These are phyloP conservation scores for Sitodiplosis mosellana DNA, from an alignment of 1,140 invertebrate genomes.

Conservation along the genomic window DNA sequence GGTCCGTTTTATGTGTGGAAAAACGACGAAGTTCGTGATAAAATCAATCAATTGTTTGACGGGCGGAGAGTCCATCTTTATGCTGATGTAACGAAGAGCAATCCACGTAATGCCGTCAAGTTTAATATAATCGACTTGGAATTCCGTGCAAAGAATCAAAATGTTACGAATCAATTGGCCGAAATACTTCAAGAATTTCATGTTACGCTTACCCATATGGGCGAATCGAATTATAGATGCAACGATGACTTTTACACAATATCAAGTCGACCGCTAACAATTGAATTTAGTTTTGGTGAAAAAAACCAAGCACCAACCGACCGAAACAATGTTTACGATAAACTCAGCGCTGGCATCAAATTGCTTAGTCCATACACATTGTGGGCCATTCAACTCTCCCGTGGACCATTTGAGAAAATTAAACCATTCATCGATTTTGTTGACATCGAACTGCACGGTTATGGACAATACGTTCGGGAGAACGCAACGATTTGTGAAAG, in stretches of 20 bases:
- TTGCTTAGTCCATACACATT: background rate
- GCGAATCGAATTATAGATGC: background rate
- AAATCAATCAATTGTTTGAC: background rate
- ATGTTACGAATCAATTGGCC: background rate
- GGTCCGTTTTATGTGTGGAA: background rate
- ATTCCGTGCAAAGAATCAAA: background rate
- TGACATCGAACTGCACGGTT: background rate
- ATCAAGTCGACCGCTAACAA: background rate
- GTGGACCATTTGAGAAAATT: background rate
- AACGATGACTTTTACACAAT: background rate
- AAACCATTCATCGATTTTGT: background rate
- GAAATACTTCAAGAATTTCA: background rate
- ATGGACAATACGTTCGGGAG: background rate
- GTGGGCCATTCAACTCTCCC: background rate
- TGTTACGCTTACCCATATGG: background rate
- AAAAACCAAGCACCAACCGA: background rate
- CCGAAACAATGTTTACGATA: background rate
- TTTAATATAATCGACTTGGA: background rate
- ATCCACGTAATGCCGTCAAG: background rate
- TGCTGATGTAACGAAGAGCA: background rate
- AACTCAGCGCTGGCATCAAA: background rate
- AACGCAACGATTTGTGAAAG: background rate
- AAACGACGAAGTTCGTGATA: background rate
- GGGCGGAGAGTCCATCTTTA: background rate
- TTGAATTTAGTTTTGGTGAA: background rate